These are phyloP conservation scores for Montifringilla adamsi DNA, from an alignment of 2,113 vertebrate genomes.

Conservation along the genomic window DNA sequence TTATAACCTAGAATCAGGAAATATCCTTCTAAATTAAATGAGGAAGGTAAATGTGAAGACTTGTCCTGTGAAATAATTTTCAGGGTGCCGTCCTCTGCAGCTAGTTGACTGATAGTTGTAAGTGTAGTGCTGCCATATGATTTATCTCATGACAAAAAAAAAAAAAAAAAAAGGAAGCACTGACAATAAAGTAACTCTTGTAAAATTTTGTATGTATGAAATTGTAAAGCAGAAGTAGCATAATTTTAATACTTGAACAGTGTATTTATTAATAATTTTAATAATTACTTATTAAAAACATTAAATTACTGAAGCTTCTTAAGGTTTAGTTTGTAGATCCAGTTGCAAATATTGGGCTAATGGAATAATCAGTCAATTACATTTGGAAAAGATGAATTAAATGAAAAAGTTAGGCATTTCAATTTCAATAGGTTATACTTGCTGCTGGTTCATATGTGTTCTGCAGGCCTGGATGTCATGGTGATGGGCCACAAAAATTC, in stretches of 20 bases:
- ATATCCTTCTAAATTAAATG: not conserved
- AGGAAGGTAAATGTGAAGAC: not conserved
- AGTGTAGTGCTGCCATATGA: not conserved
- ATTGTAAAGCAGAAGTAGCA: not conserved
- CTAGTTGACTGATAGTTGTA: not conserved
- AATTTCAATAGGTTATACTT: not conserved
- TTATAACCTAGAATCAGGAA: not conserved
- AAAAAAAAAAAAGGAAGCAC: not conserved
- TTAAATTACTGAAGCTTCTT: not conserved
- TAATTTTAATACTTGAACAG: not conserved
- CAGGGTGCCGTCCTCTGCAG: not conserved
- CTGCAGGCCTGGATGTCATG: not conserved
- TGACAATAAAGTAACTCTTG: not conserved
- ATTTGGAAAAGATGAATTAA: not conserved
- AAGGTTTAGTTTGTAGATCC: not conserved
- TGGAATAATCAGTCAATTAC: not conserved
- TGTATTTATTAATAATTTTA: no score
- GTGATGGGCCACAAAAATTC: not conserved
- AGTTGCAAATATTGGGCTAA: not conserved
- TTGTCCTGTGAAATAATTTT: not conserved
- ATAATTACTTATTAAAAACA: not conserved
- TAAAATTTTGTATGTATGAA: not conserved
- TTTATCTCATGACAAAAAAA: not conserved
- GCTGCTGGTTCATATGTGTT: not conserved
- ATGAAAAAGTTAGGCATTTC: not conserved